These are phyloP conservation scores for Noctuana brunneofusca DNA, from an alignment of 2,888 invertebrate genomes.

Conservation along the genomic window DNA sequence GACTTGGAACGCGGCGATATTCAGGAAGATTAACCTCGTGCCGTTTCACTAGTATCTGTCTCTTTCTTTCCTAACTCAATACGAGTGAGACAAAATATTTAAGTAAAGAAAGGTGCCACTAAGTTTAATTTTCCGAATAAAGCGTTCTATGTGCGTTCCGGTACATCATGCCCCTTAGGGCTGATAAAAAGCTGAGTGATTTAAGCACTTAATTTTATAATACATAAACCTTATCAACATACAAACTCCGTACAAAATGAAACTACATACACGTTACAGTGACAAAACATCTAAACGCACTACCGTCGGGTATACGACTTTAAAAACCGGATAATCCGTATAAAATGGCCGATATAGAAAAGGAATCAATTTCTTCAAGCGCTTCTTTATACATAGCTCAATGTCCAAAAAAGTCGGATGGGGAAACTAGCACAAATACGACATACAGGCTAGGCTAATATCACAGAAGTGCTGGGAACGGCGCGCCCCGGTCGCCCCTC, in stretches of 20 bases:
- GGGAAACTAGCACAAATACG: conserved; percentile 81
- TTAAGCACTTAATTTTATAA: conserved; percentile 44
- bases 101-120: conserved; percentile 38
- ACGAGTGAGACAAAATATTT: conserved; percentile 45
- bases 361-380: conserved; percentile 63
- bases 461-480: conserved; percentile 82
- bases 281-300: conserved; percentile 64
- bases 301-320: conserved; percentile 65
- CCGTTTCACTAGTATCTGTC: conserved; percentile 36
- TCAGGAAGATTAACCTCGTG: conserved; percentile 42
- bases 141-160: conserved; percentile 38
- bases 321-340: conserved; percentile 70
- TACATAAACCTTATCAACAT: conserved; percentile 45
- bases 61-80: conserved; percentile 39
- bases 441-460: conserved; percentile 82
- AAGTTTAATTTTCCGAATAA: conserved; percentile 42
- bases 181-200: conserved; percentile 32
- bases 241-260: conserved; percentile 64
- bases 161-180: conserved; percentile 33
- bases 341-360: conserved; percentile 70
- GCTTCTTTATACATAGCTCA: conserved; percentile 66
- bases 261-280: conserved; percentile 56
- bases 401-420: conserved; percentile 70
- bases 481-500: conserved; percentile 50
- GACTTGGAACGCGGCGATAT: conserved; percentile 44